Base-by-base conservation (phyloP, 2,797 vertebrate genomes). In the Microctenopoma steveboyesi region DNA sequence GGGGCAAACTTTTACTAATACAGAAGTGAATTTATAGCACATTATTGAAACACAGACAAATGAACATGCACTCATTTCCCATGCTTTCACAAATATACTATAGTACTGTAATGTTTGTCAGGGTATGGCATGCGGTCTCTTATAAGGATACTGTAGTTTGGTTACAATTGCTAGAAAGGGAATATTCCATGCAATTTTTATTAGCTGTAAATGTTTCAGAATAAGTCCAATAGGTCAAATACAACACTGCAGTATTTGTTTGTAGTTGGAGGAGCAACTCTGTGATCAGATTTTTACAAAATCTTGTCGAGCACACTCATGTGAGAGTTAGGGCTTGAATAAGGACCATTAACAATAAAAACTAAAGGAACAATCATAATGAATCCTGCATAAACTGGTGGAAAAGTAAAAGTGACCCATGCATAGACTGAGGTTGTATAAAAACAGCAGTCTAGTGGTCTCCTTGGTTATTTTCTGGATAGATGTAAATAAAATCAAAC, bases 11-110 rank as follows among this genome's bases (percentile, higher is more conserved):
- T 18, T 18, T 18, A 18, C 18, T 18, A 18, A 18, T 18, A 18
- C 18, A 18, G 18, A 18, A 18, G 18, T 18, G 18, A 2, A 54
- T 58, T 35, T 33, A 50, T 33, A 42, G 39, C 3, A 6, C 33
- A 28, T 4, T 13, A 50, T 22, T 64, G 47, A 55, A 57, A 55
- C 1, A 14, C 54, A 48, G 14, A 53, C 49, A 64, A 13, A 27
- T 37, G 5, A 35, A 25, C 16, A 58, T 66, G 15, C 69, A 55
- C 63, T 51, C 48, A 37, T 28, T 70, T 57, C 22, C 22, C 22
- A 42, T 30, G 27, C n/a, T 25, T 35, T 39, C 42, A 46, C n/a
- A 28, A 50, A 43, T 52, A 56, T 35, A 47, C 16, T 6, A 27
- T 14, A 37, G 30, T 46, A 35, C n/a, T 43, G 30, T 46, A 69